Evolutionary conservation across 2,888 invertebrate species (phyloP), one percentile per base, ranked within the genome.

Genomic region (Pheosia gnoma): DNA sequence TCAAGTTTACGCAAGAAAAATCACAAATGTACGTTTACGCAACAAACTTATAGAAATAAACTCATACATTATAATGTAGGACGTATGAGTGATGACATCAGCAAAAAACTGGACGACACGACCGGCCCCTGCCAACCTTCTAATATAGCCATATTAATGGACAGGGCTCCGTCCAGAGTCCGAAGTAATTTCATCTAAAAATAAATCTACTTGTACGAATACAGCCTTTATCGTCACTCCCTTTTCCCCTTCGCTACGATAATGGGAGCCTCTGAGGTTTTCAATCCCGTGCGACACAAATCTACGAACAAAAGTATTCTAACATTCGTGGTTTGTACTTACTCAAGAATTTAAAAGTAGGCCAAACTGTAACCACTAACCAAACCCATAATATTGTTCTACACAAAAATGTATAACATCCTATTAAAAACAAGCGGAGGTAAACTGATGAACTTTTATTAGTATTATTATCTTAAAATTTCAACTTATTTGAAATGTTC

Each of bases 21-120:
- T 2, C 43, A 9, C 9, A 3, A 43, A 43, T 43, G 9, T 43
- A 43, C 43, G 1, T 3, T 3, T 39, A 39, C 39, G 7, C 7
- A 5, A 39, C 39, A 7, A 39, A 39, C 43, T 43, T 47, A 47
- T 47, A 47, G 4, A 11, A 47, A 47, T 47, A n/a, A 47, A 47
- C 25, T 25, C 51, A 51, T 51, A 49, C 49, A 51, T 51, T 25
- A 11, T 25, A 37, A 53, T 11, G 53, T 37, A 53, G 37, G 11
- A 37, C 53, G 53, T 53, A 53, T 53, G 53, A 53, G 53, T 53
- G 53, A 53, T 53, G 53, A 53, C 37, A 38, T 53, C 9, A 53
- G 53, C 53, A 37, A 37, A 52, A 53, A 53, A 53, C 36, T 38
- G 13, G 52, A 37, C 37, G 53, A 53, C 53, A 53, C 11, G 10